Base-by-base conservation (phyloP, 2,888 invertebrate species). In the Gasteruption jaculator region DNA sequence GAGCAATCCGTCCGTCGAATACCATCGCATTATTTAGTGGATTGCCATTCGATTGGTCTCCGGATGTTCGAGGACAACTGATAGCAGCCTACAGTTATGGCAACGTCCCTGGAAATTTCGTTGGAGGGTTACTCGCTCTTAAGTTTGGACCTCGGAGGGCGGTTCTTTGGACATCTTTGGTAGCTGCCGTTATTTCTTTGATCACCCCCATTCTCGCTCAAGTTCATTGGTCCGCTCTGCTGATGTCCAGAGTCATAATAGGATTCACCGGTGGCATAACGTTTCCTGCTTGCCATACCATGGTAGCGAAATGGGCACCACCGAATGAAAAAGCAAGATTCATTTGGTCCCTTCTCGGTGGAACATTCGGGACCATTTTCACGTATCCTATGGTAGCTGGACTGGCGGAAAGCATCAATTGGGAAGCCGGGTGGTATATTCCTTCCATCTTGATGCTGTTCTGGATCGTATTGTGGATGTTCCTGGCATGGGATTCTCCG, bases 261-360 rank as follows among this genome's bases (percentile, higher is more conserved):
- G 67, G 67, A 0, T 0, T 68, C 2, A 53, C 63, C 7, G 66
- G 66, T 74, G 83, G 83, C 7, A 73, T 80, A 15, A 67, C 77
- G 16, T 83, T 82, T 63, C 83, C 83, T 3, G 74, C 81, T 4
- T 72, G 80, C 7, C 83, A 83, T 50, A 77, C 76, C 3, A 60
- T 86, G 43, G 79, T 86, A 4, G 83, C 85, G 0, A 76, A 79
- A 56, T 86, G 86, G 86, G 76, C 83, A 0, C 85, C 86, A 1
- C 84, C 85, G 2, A 75, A 78, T n/a, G 85, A 86, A 61, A 84
- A 82, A 61, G 81, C 84, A 6, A 82, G 84, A 59, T 85, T 86
- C 58, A 74, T 85, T 1, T 81, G 82, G 54, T 79, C 84, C 1
- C 72, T 85, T 56, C 80, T 85, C 76, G 85, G 85, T 8, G 85